Evolutionary conservation across 2,797 vertebrate genomes (phyloP), one percentile per base, ranked within the genome.

Genomic region (Tragopan temminckii): DNA sequence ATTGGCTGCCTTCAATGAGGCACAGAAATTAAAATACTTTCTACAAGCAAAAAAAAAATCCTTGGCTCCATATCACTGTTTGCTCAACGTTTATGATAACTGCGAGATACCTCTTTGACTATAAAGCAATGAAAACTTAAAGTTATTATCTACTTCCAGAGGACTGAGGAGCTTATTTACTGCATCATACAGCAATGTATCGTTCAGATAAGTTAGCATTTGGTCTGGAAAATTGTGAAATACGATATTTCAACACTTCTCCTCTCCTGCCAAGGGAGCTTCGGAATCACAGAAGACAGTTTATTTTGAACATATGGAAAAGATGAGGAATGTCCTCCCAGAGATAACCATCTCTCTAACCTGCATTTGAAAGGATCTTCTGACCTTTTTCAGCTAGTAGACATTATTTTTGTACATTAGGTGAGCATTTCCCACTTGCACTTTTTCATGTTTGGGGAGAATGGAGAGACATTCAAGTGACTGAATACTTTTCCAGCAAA

Each of bases 141-240:
- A 90, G 82, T 5, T 1, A 67, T 85, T 84, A 53, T 68, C 0
- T 0, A 87, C 78, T 93, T 63, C 31, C 48, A 93, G 64, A 89
- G 75, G 69, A 71, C 57, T 64, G 71, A 31, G 89, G 75, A 93
- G 75, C 71, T 90, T 89, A 70, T 7, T 68, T 52, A 67, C 84
- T 67, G 36, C 40, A 66, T 57, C 85, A 80, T 61, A n/a, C 76
- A 80, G 79, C n/a, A 93, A 89, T 15, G 79, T 63, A 90, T 80
- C 11, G 3, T 63, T 80, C 79, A 89, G 90, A 90, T 74, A 88
- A 82, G 71, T 92, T 89, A 55, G 59, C 80, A n/a, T 90, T 96
- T 93, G 84, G 71, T 90, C 86, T 96, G 96, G 86, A 87, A 96
- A 95, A 95, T 90, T 93, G 92, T 96, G 96, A 96, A 94, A 96